Base-by-base conservation (phyloP, 2,797 vertebrate genomes). In the Myotis planiceps region DNA sequence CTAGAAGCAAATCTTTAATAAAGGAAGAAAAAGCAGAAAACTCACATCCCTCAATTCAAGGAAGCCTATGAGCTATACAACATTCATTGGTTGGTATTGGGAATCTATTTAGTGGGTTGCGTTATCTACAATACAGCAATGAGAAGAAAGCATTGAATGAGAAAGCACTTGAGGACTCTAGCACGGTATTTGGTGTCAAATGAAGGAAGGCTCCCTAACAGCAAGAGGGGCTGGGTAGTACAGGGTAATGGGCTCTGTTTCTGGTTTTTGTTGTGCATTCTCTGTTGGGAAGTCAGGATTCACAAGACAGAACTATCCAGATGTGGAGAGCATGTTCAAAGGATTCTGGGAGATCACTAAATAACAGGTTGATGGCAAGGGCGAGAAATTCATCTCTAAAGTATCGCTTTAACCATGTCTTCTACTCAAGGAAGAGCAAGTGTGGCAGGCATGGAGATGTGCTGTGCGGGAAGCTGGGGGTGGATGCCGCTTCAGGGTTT, bases 1-100 rank as follows among this genome's bases (percentile, higher is more conserved):
- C n/a, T 29, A 65, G 71, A 94, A 88, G 53, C 63, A 91, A 55
- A 32, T 83, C 34, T 88, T 92, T 68, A 87, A 69, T 51, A 71
- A 49, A 14, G 21, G 85, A 92, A 74, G 68, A 76, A 32, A 55
- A 45, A 95, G 10, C 29, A 78, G 51, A 87, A 90, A 69, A 92
- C 10, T 78, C 19, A 34, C 25, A 88, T 37, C 80, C 55, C 32
- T 71, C 47, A 83, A 55, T 18, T 85, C 51, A 88, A 78, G 32
- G 68, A 94, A 85, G 49, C 34, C 25, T 6, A 47, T 13, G n/a
- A 71, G 16, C 71, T n/a, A 60, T 27, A 72, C 4, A 93, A 23
- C 34, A 53, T 51, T 65, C 23, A 83, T 81, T 39, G 72, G 18
- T 45, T n/a, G 47, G 15, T 51, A 21, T 4, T 47, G 27, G 39